Evolutionary conservation across 1,140 invertebrate species (phyloP).

Genomic region (Pseudomyrmex gracilis): DNA sequence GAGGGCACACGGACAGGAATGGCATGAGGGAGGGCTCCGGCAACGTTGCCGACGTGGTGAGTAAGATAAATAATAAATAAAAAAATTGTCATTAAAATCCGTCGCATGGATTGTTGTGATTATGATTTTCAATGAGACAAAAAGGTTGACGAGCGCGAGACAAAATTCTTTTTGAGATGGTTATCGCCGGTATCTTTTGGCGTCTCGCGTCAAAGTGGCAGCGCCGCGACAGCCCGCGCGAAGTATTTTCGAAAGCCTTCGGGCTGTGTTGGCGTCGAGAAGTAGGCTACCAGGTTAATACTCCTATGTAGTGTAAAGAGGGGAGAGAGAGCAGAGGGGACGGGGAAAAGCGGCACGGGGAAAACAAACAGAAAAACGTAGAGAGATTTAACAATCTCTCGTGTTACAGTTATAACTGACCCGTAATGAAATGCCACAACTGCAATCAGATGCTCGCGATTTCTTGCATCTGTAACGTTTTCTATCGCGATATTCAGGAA

Average conservation of each 20-base stretch:
- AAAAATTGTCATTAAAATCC: too few relatives aligned
- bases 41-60: constrained; percentile 85
- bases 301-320: constrained; percentile 2
- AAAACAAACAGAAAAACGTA: constrained; percentile 43
- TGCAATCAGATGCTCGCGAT: background rate
- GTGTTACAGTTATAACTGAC: constrained; percentile 35
- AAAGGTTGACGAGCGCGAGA: too few relatives aligned
- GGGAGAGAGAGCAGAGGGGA: constrained; percentile 7
- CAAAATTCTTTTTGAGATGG: background rate
- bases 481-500: background rate
- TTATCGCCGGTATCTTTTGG: constrained; percentile 48
- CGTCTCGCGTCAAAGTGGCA: constrained; percentile 49
- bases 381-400: constrained; percentile 46
- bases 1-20: constrained; percentile 83
- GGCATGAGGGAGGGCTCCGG: constrained; percentile 85
- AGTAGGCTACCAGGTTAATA: constrained; percentile 82
- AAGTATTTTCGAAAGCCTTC: constrained; percentile 82
- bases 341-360: constrained; percentile 13
- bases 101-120: too few relatives aligned
- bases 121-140: too few relatives aligned
- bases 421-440: constrained; percentile 9
- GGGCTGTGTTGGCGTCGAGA: constrained; percentile 70
- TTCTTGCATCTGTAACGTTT: constrained; percentile 1
- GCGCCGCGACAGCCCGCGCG: constrained; percentile 56
- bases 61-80: constrained; percentile 58